Conservation (phyloP, 2,113 vertebrate genomes). For the Nannospalax galili region DNA sequence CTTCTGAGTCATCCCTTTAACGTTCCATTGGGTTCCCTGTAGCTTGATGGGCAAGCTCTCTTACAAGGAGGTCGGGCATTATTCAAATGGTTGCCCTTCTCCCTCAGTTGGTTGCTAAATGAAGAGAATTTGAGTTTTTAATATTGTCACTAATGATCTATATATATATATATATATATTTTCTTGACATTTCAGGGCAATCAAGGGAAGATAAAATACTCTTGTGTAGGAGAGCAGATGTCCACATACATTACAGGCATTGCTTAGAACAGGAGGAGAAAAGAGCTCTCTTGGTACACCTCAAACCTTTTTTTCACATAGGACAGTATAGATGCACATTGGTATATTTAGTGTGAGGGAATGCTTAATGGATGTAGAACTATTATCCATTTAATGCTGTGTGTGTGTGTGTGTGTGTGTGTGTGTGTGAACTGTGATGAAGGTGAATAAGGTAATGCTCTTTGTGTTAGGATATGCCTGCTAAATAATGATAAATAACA, state of each 20-base stretch:
- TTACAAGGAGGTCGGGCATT: background rate
- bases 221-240: background rate
- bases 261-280: background rate
- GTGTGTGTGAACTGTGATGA: background rate
- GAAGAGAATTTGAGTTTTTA: background rate
- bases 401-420: conserved; percentile 12
- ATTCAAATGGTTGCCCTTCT: background rate
- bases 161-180: conserved; percentile 45
- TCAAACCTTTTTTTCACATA: background rate
- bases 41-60: conserved; percentile 1
- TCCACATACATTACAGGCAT: background rate
- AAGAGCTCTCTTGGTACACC: background rate
- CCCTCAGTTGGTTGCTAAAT: background rate
- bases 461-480: no score
- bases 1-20: background rate
- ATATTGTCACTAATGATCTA: background rate
- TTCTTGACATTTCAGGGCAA: conserved; percentile 45
- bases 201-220: background rate
- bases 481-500: background rate
- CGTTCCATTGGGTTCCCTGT: background rate
- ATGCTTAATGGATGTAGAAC: background rate
- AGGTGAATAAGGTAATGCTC: background rate
- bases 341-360: background rate
- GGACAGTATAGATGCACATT: background rate
- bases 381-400: background rate